Evolutionary conservation across 2,797 vertebrate genomes (phyloP).

Genomic region (Ficedula albicollis): DNA sequence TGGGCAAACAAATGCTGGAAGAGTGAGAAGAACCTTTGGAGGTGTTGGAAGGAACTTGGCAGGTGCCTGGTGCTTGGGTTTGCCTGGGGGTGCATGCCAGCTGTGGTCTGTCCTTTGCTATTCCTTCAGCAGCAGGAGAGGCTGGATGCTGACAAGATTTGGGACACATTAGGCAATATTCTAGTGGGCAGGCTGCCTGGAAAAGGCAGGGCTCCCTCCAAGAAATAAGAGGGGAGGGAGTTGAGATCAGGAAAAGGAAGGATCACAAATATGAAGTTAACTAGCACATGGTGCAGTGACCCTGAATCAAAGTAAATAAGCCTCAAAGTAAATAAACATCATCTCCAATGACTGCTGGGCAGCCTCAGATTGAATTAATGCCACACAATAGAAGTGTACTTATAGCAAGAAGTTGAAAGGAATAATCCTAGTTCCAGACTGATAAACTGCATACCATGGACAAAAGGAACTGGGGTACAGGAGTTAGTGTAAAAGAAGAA

Average conservation of each 20-base stretch:
- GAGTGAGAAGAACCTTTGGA: slow-evolving; percentile 85
- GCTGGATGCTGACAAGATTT: neutral
- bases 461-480: neutral
- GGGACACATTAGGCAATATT: neutral
- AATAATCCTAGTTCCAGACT: neutral
- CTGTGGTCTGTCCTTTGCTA: neutral
- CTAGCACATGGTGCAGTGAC: neutral
- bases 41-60: slow-evolving; percentile 91
- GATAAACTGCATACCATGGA: neutral
- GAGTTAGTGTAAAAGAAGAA: neutral
- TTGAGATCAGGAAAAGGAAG: neutral
- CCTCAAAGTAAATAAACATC: neutral
- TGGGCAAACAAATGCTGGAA: slow-evolving; percentile 87
- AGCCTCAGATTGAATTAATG: neutral
- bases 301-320: neutral
- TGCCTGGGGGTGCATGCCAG: neutral
- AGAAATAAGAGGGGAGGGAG: neutral
- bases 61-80: slow-evolving; percentile 72
- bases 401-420: neutral
- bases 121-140: neutral
- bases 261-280: neutral
- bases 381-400: neutral
- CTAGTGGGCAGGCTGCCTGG: neutral
- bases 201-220: neutral
- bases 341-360: neutral